Base-by-base conservation (phyloP, 2,113 vertebrate species). In the Heliornis fulica region DNA sequence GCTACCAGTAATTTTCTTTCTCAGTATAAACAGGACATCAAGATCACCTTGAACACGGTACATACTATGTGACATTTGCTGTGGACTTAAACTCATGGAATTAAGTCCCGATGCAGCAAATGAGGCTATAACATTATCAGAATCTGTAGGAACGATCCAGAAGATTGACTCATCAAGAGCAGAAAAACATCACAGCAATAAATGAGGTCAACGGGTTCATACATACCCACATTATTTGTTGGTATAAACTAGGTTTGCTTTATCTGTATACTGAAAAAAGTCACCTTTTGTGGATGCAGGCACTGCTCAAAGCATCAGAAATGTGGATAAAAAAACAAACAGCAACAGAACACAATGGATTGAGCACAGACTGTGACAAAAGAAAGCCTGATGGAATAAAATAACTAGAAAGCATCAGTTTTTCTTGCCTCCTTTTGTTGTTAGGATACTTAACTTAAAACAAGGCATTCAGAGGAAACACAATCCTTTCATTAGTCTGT, bases 381-480 rank as follows among this genome's bases (percentile, higher is more conserved):
- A 86, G 8, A 45, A 83, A 81, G 34, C 16, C 38, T 83, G 51
- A 32, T 10, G 89, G 45, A 90, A 86, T 34, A 78, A 78, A 59
- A 87, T 32, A 0, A 40, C 32, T 59, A 63, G n/a, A 94, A 91
- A 59, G 63, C 17, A 17, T 46, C 28, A 9, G 4, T 20, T 83
- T 87, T 89, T 89, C 22, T 72, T 68, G 36, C 25, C n/a, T 83
- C 26, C 26, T 95, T 91, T 64, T 60, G 38, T 61, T 86, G 28
- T 81, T 64, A 75, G 13, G 13, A 54, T 36, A 66, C 13, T 56
- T 70, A 81, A 77, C 14, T 60, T 83, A 78, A 51, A 66, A 60
- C 7, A 34, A 66, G 34, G 10, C 21, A 51, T 51, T 71, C 71
- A 16, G n/a, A 89, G 53, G 91, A 89, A 95, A 84, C 32, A 11